phyloP scores from a whole-genome alignment of 2,888 invertebrate species.

The Himalopsyche anomala region DNA sequence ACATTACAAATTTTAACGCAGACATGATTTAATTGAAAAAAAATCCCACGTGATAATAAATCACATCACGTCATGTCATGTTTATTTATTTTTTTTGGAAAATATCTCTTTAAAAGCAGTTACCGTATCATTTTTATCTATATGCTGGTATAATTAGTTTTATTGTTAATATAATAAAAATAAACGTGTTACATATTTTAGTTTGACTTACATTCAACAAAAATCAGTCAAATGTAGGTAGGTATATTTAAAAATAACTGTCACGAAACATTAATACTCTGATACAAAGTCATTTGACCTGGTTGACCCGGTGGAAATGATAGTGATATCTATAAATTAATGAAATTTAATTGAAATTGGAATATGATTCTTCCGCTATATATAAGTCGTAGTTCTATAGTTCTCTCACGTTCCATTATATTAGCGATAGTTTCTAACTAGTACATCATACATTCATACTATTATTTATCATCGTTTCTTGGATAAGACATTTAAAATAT shows the following conservation, averaged over 20 bases:
- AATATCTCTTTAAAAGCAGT: neutral
- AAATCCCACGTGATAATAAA: neutral
- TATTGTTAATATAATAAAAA: neutral
- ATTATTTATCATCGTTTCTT: too few species aligned
- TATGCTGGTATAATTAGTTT: too few species aligned
- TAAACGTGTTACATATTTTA: neutral
- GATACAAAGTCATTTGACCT: neutral
- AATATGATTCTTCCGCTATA: neutral
- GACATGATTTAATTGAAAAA: neutral
- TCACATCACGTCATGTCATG: neutral
- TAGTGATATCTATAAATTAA: neutral
- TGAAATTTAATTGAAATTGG: conserved; percentile 6
- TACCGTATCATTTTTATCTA: too few species aligned
- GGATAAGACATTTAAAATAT: too few species aligned
- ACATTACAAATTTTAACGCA: neutral
- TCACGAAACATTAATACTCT: neutral
- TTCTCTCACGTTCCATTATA: neutral
- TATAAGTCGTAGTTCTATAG: neutral
- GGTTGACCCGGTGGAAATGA: neutral
- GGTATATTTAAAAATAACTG: neutral
- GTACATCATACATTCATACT: too few species aligned
- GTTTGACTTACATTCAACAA: conserved; percentile 8
- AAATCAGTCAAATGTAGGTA: conserved; percentile 12
- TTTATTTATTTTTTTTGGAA: neutral
- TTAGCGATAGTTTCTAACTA: too few species aligned